phyloP scores from a whole-genome alignment of 2,888 invertebrate species.

The Neoascia interrupta region DNA sequence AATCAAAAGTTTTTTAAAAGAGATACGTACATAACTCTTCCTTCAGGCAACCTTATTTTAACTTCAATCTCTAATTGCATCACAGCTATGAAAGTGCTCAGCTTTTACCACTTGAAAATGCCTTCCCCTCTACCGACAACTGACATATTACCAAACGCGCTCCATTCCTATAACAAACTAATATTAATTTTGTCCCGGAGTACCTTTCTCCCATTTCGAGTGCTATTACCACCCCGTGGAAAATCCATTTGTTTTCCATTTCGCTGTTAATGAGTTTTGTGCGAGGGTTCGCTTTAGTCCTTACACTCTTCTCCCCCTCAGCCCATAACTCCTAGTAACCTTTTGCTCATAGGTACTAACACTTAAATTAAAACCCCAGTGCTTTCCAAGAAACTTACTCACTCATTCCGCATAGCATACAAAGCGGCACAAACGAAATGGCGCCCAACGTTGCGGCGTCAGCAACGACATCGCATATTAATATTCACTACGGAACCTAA shows the following conservation, averaged over 20 bases:
- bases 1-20: no score
- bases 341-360: constrained; percentile 47
- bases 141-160: constrained; percentile 68
- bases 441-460: constrained; percentile 21
- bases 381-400: constrained; percentile 48
- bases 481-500: constrained; percentile 65
- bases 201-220: constrained; percentile 35
- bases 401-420: constrained; percentile 38
- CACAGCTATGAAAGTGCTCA: no score
- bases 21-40: no score
- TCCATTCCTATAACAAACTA: constrained; percentile 60
- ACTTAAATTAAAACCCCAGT: constrained; percentile 62
- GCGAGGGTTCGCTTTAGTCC: constrained; percentile 6
- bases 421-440: constrained; percentile 26
- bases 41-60: no score
- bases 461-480: constrained; percentile 51
- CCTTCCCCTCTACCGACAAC: no score
- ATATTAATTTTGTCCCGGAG: constrained; percentile 64
- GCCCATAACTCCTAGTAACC: no score
- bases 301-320: background rate
- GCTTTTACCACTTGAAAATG: no score
- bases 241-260: constrained; percentile 70
- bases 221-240: constrained; percentile 67
- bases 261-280: constrained; percentile 69
- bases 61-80: no score